A percentile compares a stretch with the other conserved stretches of the same genome.
phyloP scores from a whole-genome alignment of 2,797 vertebrate species.

The Ibycter americanus region DNA sequence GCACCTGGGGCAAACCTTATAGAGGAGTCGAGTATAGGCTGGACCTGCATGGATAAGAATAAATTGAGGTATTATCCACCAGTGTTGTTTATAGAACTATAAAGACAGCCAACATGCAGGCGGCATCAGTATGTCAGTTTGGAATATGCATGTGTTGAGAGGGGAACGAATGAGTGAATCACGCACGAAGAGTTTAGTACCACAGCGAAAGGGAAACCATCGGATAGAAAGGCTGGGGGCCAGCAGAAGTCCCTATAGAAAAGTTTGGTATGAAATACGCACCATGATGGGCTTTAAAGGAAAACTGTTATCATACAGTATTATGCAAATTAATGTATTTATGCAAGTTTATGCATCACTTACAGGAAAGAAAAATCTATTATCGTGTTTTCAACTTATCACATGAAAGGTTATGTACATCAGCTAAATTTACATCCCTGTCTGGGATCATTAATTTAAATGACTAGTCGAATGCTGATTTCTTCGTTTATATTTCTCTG shows the following conservation, averaged over 20 bases:
- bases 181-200: accelerated
- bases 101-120: not conserved
- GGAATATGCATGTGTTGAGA: accelerated
- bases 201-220: not conserved
- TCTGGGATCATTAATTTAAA: not conserved
- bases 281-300: not conserved
- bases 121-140: not conserved
- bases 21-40: not conserved
- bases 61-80: not conserved
- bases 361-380: not conserved
- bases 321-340: not conserved
- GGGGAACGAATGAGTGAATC: accelerated
- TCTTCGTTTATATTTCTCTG: not conserved
- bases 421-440: not conserved
- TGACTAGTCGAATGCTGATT: not conserved
- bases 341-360: not conserved
- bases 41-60: accelerated
- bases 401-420: not conserved
- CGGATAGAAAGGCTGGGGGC: not conserved
- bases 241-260: not conserved
- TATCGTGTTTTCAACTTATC: not conserved
- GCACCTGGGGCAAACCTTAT: accelerated
- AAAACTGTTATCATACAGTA: not conserved
- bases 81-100: not conserved
- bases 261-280: not conserved